These are phyloP conservation scores for Oasisia sp. DNA, from an alignment of 2,888 invertebrate species.

Conservation along the genomic window DNA sequence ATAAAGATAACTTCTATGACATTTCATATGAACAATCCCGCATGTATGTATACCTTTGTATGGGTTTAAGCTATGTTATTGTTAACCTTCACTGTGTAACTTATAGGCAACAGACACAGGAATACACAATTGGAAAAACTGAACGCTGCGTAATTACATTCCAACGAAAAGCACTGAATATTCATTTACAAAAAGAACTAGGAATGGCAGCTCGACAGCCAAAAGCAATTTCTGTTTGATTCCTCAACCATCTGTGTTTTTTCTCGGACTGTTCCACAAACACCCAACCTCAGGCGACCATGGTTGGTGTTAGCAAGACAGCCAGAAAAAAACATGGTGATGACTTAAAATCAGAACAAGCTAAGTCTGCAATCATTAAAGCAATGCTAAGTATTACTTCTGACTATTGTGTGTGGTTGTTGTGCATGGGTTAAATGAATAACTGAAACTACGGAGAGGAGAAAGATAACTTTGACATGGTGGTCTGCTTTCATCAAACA, in stretches of 20 bases:
- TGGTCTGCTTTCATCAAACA: background rate
- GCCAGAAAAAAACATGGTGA: background rate
- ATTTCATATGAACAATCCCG: background rate
- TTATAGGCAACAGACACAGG: background rate
- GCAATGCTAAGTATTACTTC: background rate
- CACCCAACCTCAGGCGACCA: background rate
- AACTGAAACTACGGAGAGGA: background rate
- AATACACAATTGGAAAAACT: background rate
- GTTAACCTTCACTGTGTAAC: background rate
- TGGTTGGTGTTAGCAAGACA: background rate
- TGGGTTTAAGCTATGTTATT: background rate
- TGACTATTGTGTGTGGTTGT: background rate
- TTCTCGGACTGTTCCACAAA: background rate
- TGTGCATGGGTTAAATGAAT: background rate
- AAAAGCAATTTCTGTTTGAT: conserved; percentile 10
- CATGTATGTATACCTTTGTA: background rate
- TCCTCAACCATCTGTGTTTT: background rate
- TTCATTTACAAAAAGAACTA: background rate
- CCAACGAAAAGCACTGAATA: background rate
- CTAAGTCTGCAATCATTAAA: background rate
- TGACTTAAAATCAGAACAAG: background rate
- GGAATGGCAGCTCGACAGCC: background rate
- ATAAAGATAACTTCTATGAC: background rate
- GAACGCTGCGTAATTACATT: background rate
- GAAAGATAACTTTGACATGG: background rate